Percentiles rank a stretch among this genome's conserved stretches.
Conservation (phyloP, 2,797 vertebrate genomes). For the Cyprinodon diabolis region DNA sequence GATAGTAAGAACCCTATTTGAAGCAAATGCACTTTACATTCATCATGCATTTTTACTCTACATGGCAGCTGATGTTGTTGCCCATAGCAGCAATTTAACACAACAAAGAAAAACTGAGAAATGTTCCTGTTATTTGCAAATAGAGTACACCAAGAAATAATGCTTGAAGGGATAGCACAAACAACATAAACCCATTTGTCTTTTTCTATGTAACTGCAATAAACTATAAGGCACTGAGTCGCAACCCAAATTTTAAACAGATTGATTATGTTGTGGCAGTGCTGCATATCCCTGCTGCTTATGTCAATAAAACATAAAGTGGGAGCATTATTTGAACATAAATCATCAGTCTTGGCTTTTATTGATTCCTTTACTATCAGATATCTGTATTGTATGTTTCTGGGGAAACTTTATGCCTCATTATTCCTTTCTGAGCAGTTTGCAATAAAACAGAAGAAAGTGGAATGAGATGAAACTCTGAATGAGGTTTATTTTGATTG, state of each 20-base stretch:
- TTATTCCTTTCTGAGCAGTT: not conserved
- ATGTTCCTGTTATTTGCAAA: not conserved
- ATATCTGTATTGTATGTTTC: slow-evolving; percentile 17
- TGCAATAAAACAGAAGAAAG: not conserved
- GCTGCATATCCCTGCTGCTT: slow-evolving; percentile 28
- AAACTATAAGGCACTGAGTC: not conserved
- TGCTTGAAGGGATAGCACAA: not conserved
- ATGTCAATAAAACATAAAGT: slow-evolving; percentile 16
- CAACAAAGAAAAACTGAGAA: not conserved
- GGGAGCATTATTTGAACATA: slow-evolving; percentile 4
- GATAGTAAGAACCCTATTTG: not conserved
- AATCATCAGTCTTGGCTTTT: slow-evolving; percentile 13
- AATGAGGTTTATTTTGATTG: not conserved
- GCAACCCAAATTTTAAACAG: not conserved
- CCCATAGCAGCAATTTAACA: slow-evolving; percentile 41
- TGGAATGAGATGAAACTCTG: not conserved
- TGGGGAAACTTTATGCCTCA: not conserved
- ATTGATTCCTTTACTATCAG: slow-evolving; percentile 39
- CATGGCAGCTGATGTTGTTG: slow-evolving; percentile 39
- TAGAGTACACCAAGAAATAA: not conserved
- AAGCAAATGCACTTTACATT: slow-evolving; percentile 29
- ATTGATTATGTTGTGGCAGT: slow-evolving; percentile 24
- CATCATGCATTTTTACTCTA: slow-evolving; percentile 46
- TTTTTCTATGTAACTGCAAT: slow-evolving; percentile 3
- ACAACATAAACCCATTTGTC: not conserved